A percentile compares a stretch with the other conserved stretches of the same genome.
Evolutionary conservation across 2,888 invertebrate genomes (phyloP).

Genomic region (Theretra japonica): DNA sequence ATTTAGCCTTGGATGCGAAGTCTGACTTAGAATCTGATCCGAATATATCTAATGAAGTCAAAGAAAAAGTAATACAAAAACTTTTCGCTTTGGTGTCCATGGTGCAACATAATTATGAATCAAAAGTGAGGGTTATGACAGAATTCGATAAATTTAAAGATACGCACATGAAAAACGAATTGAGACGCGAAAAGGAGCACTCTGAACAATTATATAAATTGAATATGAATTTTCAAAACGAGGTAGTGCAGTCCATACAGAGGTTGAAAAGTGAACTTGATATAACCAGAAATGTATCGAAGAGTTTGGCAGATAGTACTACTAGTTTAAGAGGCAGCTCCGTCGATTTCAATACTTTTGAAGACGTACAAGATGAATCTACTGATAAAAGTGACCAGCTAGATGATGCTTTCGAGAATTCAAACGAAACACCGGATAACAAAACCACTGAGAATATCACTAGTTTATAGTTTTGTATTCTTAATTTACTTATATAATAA

Average conservation of each 20-base stretch:
- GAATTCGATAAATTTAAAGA: constrained; percentile 79
- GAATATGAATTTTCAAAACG: constrained; percentile 79
- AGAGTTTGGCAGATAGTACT: constrained; percentile 54
- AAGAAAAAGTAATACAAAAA: constrained; percentile 77
- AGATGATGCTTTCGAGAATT: constrained; percentile 23
- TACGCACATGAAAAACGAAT: constrained; percentile 71
- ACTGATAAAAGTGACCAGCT: constrained; percentile 38
- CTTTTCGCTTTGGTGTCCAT: constrained; percentile 74
- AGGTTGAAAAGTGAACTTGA: constrained; percentile 75
- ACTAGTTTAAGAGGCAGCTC: constrained; percentile 57
- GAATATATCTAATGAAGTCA: constrained; percentile 72
- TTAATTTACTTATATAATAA: constrained; percentile 27
- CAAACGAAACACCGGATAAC: neutral
- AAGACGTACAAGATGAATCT: constrained; percentile 43
- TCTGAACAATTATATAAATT: constrained; percentile 77
- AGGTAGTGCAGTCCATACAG: constrained; percentile 77
- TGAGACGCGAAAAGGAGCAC: constrained; percentile 75
- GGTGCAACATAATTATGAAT: constrained; percentile 79
- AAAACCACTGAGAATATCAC: constrained; percentile 13
- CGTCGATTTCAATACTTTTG: constrained; percentile 63
- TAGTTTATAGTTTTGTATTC: neutral
- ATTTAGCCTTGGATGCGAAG: constrained; percentile 77
- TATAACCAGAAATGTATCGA: constrained; percentile 63
- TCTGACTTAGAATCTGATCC: constrained; percentile 77
- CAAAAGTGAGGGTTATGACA: constrained; percentile 76